Base-by-base conservation (phyloP, 2,113 vertebrate genomes). In the Hippopotamus amphibius region DNA sequence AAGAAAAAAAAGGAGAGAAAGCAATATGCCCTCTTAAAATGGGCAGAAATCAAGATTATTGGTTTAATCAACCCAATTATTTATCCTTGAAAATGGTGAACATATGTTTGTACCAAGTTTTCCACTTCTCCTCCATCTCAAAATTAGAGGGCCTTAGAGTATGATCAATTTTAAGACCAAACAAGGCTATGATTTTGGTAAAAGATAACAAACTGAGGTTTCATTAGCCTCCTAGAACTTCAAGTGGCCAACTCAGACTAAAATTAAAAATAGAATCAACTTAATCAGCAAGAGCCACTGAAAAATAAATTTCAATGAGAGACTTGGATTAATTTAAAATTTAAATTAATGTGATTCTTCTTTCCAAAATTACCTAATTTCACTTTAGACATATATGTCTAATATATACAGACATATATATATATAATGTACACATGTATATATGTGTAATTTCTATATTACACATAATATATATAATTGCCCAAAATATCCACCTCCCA, bases 301-400 rank as follows among this genome's bases (percentile, higher is more conserved):
- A 97, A 85, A 84, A 46, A 74, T 26, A 7, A 21, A 55, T 53
- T 96, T 94, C 69, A 76, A 37, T 93, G 82, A 90, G 28, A 69
- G 22, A 30, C 33, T 61, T n/a, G 16, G 21, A 85, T 63, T 63
- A 28, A 65, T 71, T 94, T 83, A 88, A 95, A 79, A 83, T 79
- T 28, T 21, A 88, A 83, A 65, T 28, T 41, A 68, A 53, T 37
- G 9, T n/a, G 46, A 83, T 79, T 87, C n/a, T 65, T 88, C 61
- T 74, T 89, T 66, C 46, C 16, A 91, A 79, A 91, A 90, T 59
- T 72, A 88, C 37, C 83, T 61, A 71, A 77, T 96, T 71, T 90
- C 48, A 85, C 14, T 89, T 90, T 71, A 66, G 50, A 61, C 59
- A 37, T 63, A 63, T 59, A 66, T 24, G 33, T 61, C 30, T n/a